Percentiles rank a stretch among this genome's conserved stretches.
phyloP scores from a whole-genome alignment of 2,113 vertebrate genomes.

The Amphiprion ocellaris region DNA sequence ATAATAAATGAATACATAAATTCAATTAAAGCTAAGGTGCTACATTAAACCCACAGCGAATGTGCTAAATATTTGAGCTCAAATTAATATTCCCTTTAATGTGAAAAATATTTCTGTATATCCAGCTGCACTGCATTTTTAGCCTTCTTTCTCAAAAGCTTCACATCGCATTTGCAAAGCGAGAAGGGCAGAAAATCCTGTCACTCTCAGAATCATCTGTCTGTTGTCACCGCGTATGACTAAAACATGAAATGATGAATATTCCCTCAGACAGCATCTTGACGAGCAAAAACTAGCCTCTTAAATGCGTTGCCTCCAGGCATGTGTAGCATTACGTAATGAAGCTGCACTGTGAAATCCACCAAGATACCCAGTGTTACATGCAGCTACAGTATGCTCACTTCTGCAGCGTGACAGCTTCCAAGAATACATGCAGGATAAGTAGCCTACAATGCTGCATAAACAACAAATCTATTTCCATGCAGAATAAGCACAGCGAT shows the following conservation, averaged over 20 bases:
- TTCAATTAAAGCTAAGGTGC: background rate
- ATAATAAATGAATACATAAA: background rate
- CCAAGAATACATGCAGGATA: conserved; percentile 31
- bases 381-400: conserved; percentile 44
- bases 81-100: background rate
- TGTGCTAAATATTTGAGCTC: background rate
- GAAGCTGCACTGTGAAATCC: conserved; percentile 47
- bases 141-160: background rate
- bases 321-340: conserved; percentile 67
- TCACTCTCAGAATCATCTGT: conserved; percentile 59
- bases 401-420: conserved; percentile 33
- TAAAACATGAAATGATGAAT: conserved; percentile 66
- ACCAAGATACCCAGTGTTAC: conserved; percentile 33
- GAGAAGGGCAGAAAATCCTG: conserved; percentile 35
- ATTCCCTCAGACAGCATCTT: conserved; percentile 56
- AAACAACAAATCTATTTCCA: conserved; percentile 20
- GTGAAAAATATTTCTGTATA: background rate
- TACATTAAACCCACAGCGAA: background rate
- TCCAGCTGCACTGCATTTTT: background rate
- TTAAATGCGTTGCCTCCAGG: conserved; percentile 59
- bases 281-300: conserved; percentile 67
- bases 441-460: conserved; percentile 26
- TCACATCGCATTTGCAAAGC: conserved; percentile 19
- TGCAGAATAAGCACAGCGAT: background rate
- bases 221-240: conserved; percentile 61